Base-by-base conservation (phyloP, 2,113 vertebrate genomes). In the Odontophorus gujanensis region DNA sequence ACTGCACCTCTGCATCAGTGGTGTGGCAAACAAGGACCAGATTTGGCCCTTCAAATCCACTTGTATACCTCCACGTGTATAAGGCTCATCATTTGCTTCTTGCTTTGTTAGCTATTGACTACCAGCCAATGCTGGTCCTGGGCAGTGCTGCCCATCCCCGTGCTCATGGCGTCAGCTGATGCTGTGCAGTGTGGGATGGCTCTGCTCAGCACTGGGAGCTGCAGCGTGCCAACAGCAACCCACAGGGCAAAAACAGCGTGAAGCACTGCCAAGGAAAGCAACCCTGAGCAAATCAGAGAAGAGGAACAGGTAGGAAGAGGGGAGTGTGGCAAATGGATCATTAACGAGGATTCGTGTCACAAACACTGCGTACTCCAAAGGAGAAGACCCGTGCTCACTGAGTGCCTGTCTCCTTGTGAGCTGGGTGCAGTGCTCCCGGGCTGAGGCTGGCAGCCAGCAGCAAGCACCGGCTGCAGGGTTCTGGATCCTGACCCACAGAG, bases 231-330 rank as follows among this genome's bases (percentile, higher is more conserved):
- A 25, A 62, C 10, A 30, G 81, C 40, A 74, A 40, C 51, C 28
- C 36, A 30, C 7, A 32, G 74, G 74, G 43, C 26, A 48, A 69
- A 74, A 40, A 38, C 36, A 69, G 63, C 30, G 10, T 68, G 8
- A 90, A 96, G 53, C 66, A 25, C 51, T 69, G 22, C 38, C 28
- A 50, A 61, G 65, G 45, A 77, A 90, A 88, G 42, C 12, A 67
- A 32, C 21, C n/a, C 5, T 5, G 20, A 2, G 57, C 42, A 83
- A 80, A 71, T 62, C 38, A 22, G 72, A 75, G 78, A 32, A 68
- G 20, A 47, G 32, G 40, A 59, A 28, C 6, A 50, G n/a, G n/a
- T 11, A 9, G 38, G 68, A 87, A 87, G 9, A 67, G 65, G 40
- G 71, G 71, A 55, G 24, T 4, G 2, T 50, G 36, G 61, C 45